Evolutionary conservation across 2,888 invertebrate species (phyloP), one percentile per base, ranked within the genome.

Genomic region (Lepidochrysops patricia): DNA sequence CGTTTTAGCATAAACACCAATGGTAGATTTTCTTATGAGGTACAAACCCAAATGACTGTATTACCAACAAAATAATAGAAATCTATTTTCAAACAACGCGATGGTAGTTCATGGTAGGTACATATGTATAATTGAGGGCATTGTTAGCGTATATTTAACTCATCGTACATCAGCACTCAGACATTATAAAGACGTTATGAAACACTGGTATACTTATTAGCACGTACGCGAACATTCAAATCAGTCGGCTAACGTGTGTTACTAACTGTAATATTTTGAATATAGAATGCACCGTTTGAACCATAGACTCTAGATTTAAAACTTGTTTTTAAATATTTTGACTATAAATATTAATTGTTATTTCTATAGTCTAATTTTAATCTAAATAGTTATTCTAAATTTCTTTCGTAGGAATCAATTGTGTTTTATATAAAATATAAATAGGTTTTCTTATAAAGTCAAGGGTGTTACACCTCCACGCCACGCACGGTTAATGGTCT

Each of bases 151-250:
- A 15, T 54, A 54, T 54, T 54, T 54, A 54, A 54, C 54, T 54
- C 32, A 54, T 32, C 29, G 5, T 54, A 54, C 54, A 54, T 32
- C 27, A 52, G 52, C 52, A 52, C 32, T 29, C 54, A 32, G 52
- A 67, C 70, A 75, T 76, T 73, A 64, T 66, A 61, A 61, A 67
- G 66, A 63, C 60, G 65, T 70, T 68, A 68, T 62, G 67, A 66
- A 80, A 80, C 78, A 75, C 75, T 77, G 60, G 25, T 54, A 68
- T 63, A n/a, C n/a, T 70, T 23, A 63, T 83, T 82, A 82, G 63
- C 80, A 68, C 66, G 63, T 69, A 67, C 67, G 68, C 66, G 66
- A 69, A 71, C 72, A 67, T 62, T 60, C 68, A 69, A 73, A 79
- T 79, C 70, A 77, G 76, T 70, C 64, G 61, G 65, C 68, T 74